A percentile compares a stretch with the other conserved stretches of the same genome.
These are phyloP conservation scores for Carlito syrichta DNA, from an alignment of 2,113 vertebrate species.

Conservation along the genomic window DNA sequence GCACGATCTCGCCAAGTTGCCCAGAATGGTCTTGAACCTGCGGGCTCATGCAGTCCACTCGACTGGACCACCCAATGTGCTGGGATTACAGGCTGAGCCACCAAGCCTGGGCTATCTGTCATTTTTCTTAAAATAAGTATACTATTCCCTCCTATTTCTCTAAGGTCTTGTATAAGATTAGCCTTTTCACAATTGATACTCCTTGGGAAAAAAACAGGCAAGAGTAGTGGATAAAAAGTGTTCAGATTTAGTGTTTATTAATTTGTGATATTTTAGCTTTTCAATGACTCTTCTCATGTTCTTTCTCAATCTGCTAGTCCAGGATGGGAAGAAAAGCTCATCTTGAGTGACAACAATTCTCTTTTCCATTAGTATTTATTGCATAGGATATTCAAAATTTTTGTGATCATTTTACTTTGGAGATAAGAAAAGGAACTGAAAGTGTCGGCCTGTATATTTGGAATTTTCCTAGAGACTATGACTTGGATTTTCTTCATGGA, in stretches of 20 bases:
- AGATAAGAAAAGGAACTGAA: neutral
- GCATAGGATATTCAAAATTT: neutral
- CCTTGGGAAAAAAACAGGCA: neutral
- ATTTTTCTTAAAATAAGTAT: too few relatives aligned
- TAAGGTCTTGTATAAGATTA: too few relatives aligned
- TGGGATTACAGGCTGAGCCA: too few relatives aligned
- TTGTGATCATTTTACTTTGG: neutral
- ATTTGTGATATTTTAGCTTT: neutral
- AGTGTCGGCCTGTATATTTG: neutral
- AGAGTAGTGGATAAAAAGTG: neutral
- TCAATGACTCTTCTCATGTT: neutral
- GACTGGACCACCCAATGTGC: too few relatives aligned
- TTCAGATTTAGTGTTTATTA: neutral
- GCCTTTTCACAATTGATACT: neutral
- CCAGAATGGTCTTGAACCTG: too few relatives aligned
- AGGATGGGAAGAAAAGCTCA: neutral
- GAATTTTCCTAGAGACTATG: neutral
- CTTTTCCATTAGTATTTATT: neutral
- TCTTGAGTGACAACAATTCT: neutral
- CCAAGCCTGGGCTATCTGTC: too few relatives aligned
- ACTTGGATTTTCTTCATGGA: conserved; percentile 31
- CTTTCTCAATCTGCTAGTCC: conserved; percentile 23
- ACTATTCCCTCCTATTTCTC: too few relatives aligned
- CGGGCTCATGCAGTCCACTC: too few relatives aligned
- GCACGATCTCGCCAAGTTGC: too few relatives aligned